These are phyloP conservation scores for Drosophila paranaensis DNA, from an alignment of 2,888 invertebrate species.

Conservation along the genomic window DNA sequence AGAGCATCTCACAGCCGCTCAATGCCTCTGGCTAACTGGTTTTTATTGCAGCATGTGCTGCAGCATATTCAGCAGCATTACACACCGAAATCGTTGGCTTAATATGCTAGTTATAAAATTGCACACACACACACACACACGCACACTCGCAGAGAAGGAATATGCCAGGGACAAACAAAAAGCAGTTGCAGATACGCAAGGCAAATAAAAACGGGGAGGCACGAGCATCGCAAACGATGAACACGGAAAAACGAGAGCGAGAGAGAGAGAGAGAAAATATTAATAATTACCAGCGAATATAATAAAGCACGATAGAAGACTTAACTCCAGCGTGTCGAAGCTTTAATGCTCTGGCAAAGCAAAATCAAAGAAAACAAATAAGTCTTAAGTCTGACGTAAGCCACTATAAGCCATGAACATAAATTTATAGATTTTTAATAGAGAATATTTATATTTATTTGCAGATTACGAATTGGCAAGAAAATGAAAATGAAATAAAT, in stretches of 20 bases:
- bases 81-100: conserved; percentile 66
- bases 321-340: background rate
- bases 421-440: too few species aligned
- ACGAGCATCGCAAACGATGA: conserved; percentile 32
- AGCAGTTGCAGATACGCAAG: conserved; percentile 27
- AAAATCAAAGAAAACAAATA: background rate
- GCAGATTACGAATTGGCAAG: background rate
- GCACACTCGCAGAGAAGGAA: conserved; percentile 2
- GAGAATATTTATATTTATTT: background rate
- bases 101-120: conserved; percentile 70
- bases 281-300: conserved; percentile 44
- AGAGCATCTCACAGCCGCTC: conserved; percentile 19
- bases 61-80: conserved; percentile 46
- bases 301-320: conserved; percentile 32
- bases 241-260: conserved; percentile 2
- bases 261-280: conserved; percentile 15
- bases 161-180: conserved; percentile 37
- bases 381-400: background rate
- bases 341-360: conserved; percentile 14
- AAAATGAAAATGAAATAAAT: background rate
- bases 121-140: conserved; percentile 5
- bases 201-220: conserved; percentile 31
- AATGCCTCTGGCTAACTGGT: background rate
- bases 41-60: conserved; percentile 44
- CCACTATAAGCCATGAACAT: background rate